Percentiles rank a stretch among this genome's conserved stretches.
Conservation (phyloP, 1,140 invertebrate species). For the Tetragnatha versicolor region DNA sequence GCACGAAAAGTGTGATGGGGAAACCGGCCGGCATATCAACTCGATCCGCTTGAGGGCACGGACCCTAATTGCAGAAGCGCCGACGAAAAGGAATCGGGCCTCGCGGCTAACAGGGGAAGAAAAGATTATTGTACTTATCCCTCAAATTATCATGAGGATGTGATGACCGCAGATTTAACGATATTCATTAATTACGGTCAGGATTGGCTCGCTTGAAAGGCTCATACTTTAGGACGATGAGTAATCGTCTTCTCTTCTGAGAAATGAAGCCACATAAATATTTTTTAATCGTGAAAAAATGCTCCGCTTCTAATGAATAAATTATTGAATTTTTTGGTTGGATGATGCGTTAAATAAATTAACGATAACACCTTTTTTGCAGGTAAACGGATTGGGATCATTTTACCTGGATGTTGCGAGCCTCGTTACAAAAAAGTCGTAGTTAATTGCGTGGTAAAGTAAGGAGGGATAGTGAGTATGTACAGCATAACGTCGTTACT, state of each 20-base stretch:
- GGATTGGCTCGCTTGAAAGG: background rate
- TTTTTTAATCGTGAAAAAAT: background rate
- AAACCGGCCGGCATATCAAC: background rate
- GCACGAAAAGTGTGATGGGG: background rate
- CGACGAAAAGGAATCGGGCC: background rate
- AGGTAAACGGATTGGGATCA: too few relatives aligned
- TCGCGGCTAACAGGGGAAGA: background rate
- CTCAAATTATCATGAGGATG: slow-evolving; percentile 1
- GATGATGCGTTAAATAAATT: too few relatives aligned
- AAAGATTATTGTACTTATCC: slow-evolving; percentile 3
- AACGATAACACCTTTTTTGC: too few relatives aligned
- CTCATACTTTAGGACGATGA: background rate
- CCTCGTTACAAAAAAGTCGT: too few relatives aligned
- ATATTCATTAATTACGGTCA: background rate
- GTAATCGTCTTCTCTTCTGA: background rate
- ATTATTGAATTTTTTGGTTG: background rate
- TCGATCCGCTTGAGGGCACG: background rate
- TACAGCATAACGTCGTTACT: too few relatives aligned
- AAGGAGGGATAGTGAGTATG: too few relatives aligned
- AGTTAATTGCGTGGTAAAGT: too few relatives aligned
- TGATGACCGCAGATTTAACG: background rate
- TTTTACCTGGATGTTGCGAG: too few relatives aligned
- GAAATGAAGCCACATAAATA: background rate
- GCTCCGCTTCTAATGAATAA: background rate
- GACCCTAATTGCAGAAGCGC: background rate